Percentiles rank a stretch among this genome's conserved stretches.
Evolutionary conservation across 1,140 invertebrate genomes (phyloP).

Genomic region (Orius insidiosus): DNA sequence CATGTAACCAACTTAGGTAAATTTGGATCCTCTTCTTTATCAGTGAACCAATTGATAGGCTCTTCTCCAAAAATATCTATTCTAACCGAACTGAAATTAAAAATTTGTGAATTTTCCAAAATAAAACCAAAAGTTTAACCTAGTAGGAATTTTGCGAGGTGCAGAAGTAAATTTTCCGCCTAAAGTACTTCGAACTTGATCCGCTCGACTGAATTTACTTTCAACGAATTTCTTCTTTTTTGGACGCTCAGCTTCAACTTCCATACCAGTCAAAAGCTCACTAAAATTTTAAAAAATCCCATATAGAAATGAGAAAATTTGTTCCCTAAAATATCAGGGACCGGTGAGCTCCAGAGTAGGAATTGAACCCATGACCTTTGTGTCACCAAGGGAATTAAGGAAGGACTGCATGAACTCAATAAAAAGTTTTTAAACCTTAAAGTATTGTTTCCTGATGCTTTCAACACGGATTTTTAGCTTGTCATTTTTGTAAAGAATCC

Average conservation of each 20-base stretch:
- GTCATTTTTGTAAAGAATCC: slow-evolving; percentile 14
- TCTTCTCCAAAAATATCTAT: slow-evolving; percentile 15
- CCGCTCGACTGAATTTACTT: slow-evolving; percentile 22
- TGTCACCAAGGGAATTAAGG: too few relatives aligned
- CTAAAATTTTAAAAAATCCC: slow-evolving; percentile 34
- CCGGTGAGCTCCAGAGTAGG: too few relatives aligned
- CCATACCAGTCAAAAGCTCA: slow-evolving; percentile 52
- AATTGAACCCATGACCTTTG: too few relatives aligned
- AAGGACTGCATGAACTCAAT: too few relatives aligned
- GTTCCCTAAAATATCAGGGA: too few relatives aligned
- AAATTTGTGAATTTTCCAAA: too few relatives aligned
- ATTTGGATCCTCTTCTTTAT: slow-evolving; percentile 25
- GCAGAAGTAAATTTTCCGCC: neutral
- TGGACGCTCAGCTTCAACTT: slow-evolving; percentile 34
- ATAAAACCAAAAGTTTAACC: slow-evolving; percentile 5
- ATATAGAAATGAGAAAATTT: too few relatives aligned
- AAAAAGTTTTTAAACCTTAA: slow-evolving; percentile 4
- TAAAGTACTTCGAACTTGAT: slow-evolving; percentile 10
- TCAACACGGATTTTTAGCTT: slow-evolving; percentile 7
- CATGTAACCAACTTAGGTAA: slow-evolving; percentile 39
- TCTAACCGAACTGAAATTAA: too few relatives aligned
- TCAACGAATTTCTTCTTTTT: neutral
- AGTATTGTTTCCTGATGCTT: slow-evolving; percentile 6
- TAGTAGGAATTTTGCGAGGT: neutral
- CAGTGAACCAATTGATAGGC: slow-evolving; percentile 16